phyloP scores from a whole-genome alignment of 2,797 vertebrate species.

The Ficedula albicollis region DNA sequence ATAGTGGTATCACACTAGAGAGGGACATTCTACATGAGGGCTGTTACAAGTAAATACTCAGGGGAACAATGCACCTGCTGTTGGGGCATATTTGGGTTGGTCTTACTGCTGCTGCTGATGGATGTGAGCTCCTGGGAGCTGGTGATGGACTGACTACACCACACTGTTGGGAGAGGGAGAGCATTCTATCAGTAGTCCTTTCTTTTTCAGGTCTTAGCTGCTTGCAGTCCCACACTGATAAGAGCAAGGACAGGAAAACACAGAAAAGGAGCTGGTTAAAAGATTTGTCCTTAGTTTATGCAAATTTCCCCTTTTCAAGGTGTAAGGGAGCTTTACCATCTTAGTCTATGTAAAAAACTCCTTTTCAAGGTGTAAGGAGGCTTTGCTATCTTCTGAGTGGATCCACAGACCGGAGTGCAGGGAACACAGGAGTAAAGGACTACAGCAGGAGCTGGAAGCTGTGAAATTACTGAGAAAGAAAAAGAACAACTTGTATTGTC shows the following conservation, averaged over 20 bases:
- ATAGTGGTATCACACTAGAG: neutral
- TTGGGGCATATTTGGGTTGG: accelerated
- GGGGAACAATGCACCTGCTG: slow-evolving; percentile 28
- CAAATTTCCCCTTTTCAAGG: neutral
- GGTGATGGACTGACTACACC: neutral
- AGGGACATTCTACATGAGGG: neutral
- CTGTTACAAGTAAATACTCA: neutral
- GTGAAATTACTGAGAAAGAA: slow-evolving; percentile 20
- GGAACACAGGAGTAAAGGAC: neutral
- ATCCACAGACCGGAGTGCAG: neutral
- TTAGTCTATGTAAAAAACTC: neutral
- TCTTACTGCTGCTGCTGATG: neutral
- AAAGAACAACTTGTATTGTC: slow-evolving; percentile 36
- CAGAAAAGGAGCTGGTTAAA: neutral
- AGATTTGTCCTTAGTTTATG: neutral
- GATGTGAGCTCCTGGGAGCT: neutral
- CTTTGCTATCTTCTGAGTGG: neutral
- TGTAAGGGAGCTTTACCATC: neutral
- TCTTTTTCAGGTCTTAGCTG: neutral
- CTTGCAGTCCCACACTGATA: neutral
- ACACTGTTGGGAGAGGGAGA: neutral
- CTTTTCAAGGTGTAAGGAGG: neutral
- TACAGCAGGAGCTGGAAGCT: neutral
- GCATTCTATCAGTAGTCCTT: neutral
- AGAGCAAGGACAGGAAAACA: neutral